Evolutionary conservation across 2,797 vertebrate species (phyloP), one percentile per base, ranked within the genome.

Genomic region (Hapalemur alaotrensis): DNA sequence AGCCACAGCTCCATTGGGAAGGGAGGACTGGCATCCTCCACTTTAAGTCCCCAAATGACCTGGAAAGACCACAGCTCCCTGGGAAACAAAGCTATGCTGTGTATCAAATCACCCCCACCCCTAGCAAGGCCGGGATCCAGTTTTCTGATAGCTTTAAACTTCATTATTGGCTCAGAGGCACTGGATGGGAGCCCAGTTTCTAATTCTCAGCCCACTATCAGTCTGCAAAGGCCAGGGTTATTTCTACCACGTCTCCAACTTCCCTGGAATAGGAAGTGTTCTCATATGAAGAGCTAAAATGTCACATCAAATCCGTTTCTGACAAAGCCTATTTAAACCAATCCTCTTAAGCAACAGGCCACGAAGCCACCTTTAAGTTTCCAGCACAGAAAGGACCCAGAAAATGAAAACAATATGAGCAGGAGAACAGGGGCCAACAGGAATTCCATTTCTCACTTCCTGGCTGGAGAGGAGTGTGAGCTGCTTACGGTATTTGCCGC

Each of bases 81-180:
- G 67, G 87, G 65, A 97, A 96, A 97, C 95, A 95, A 94, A 95
- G 93, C 75, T 54, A 17, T 85, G 72, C 93, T 95, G 97, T 93
- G 92, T 96, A 87, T 93, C 75, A 41, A 72, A 30, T 32, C 80
- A 32, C 20, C 48, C 38, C 75, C 30, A 63, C 17, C 43, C 43
- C 50, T 13, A 82, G 89, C 83, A 92, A 91, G 91, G 96, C 96
- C 95, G 87, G 82, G 57, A 80, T 94, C 91, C 94, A 96, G 91
- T 91, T 94, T 94, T 95, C 93, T 78, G 87, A 97, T 73, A 87
- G 87, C 50, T 95, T 95, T 94, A 89, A 67, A 95, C 81, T 90
- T 94, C 85, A 5, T 72, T 73, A 75, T 67, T 97, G 92, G 92
- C 88, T 90, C 92, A 0, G 10, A 90, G 67, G 46, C 38, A 28